Percentiles rank a stretch among this genome's conserved stretches.
Evolutionary conservation across 1,140 invertebrate species (phyloP).

Genomic region (Pollicipes pollicipes): DNA sequence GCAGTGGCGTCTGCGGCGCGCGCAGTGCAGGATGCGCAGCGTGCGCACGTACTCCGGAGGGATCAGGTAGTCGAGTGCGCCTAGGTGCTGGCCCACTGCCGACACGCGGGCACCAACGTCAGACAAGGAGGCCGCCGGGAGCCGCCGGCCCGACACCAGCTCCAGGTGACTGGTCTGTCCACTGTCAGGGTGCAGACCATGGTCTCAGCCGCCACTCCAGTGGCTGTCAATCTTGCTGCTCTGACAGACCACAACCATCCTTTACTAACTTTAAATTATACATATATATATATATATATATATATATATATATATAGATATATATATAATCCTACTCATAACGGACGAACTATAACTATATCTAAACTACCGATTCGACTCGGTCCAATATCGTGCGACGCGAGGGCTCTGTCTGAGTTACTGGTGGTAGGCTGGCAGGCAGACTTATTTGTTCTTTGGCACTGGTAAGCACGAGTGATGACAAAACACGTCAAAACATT

Average conservation of each 20-base stretch:
- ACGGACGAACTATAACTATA: no score
- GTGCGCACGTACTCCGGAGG: constrained; percentile 85
- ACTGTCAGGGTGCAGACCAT: constrained; percentile 4
- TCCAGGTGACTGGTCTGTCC: not conserved
- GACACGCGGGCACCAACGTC: constrained; percentile 8
- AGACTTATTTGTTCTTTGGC: no score
- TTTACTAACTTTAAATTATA: not conserved
- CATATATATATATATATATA: not conserved
- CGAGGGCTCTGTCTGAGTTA: no score
- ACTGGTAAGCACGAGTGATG: no score
- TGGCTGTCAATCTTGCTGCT: not conserved
- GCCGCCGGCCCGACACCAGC: not conserved
- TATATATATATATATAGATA: not conserved
- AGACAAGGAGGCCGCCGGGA: not conserved
- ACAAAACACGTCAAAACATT: no score
- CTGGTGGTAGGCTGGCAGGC: no score
- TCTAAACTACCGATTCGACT: no score
- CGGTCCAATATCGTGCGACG: no score
- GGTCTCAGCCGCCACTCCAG: not conserved
- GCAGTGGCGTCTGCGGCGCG: constrained; percentile 67
- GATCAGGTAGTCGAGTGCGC: constrained; percentile 84
- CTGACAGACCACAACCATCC: no score
- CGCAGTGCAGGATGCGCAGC: constrained; percentile 78
- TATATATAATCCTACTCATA: no score
- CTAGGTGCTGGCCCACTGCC: constrained; percentile 78